Evolutionary conservation across 1,140 invertebrate species (phyloP), one percentile per base, ranked within the genome.

Genomic region (Aphis craccivora): DNA sequence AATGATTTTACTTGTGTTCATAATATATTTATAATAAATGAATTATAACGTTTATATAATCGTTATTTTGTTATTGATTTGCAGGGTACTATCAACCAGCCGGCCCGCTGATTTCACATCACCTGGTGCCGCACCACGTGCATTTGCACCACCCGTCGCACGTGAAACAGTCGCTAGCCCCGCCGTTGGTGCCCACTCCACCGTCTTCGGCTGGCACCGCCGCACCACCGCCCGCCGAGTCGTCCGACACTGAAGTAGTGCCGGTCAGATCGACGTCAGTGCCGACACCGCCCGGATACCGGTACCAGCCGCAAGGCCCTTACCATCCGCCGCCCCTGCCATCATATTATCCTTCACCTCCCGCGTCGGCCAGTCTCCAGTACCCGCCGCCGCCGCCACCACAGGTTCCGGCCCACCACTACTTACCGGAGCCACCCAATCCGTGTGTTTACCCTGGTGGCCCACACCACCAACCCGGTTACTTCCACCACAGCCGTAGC

Each of bases 51-150:
- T n/a, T 76, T 76, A n/a, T n/a, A 35, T 84, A 93, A 51, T 93
- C 25, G 55, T 48, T 9, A 30, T 93, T 37, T 93, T 94, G 93
- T 94, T 94, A 94, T 94, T 95, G 93, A 95, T 96, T 96, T 6
- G 48, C 96, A 98, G 97, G 97, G 95, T 98, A 98, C 95, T 98
- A 98, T 96, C 97, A 98, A 96, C 97, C 97, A 94, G 97, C 97
- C 95, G 97, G 97, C 94, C 97, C 97, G 94, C 96, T 98, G 95
- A 98, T 98, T 95, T 97, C 96, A 94, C 96, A 97, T 95, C 96
- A 94, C 95, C 95, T 84, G 95, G 95, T 94, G 95, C 96, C 94
- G 95, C 94, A 94, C 51, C 94, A 94, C 84, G 86, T 94, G 86
- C 94, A 94, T 60, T 93, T 94, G 48, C 94, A 94, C 67, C 94